Base-by-base conservation (phyloP, 2,113 vertebrate genomes). In the Hyaena hyaena region DNA sequence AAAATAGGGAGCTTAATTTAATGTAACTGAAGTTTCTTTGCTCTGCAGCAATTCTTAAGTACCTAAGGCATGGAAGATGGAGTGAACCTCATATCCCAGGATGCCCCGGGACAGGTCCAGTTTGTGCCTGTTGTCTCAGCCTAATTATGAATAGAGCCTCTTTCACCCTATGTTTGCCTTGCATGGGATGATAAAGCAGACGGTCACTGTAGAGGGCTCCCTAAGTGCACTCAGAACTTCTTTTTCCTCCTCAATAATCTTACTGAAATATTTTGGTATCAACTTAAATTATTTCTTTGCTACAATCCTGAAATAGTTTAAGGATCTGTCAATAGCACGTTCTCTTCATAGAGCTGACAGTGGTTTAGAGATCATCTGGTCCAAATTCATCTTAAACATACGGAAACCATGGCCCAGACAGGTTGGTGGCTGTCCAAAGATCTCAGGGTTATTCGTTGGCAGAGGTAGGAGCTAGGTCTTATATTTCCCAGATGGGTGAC, bases 51-150 rank as follows among this genome's bases (percentile, higher is more conserved):
- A 19, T 23, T 21, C 35, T 81, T 35, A 81, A 61, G 48, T 88
- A 1, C 61, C 35, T 26, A 74, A 61, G 45, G 5, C 5, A 2
- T 48, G 15, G 33, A 87, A 69, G 14, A 5, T 3, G 28, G 39
- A 61, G 6, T 12, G 33, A 10, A 10, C n/a, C 15, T 0, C 5
- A 7, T 73, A 10, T 39, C 33, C 45, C 39, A n/a, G 50, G 15
- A 4, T 48, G 14, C 16, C 55, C 7, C 0, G 0, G 31, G 53
- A 26, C 16, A 35, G 12, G 35, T 16, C 31, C 31, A 3, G 1
- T 10, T 21, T 45, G 3, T 63, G 9, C 19, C 26, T 66, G 0
- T 82, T 35, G 21, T 79, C 53, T 69, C 50, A n/a, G 10, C 35
- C 26, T 71, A 63, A 21, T n/a, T 92, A 55, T 23, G 61, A 24